Base-by-base conservation (phyloP, 2,888 invertebrate genomes). In the Spodoptera littoralis region DNA sequence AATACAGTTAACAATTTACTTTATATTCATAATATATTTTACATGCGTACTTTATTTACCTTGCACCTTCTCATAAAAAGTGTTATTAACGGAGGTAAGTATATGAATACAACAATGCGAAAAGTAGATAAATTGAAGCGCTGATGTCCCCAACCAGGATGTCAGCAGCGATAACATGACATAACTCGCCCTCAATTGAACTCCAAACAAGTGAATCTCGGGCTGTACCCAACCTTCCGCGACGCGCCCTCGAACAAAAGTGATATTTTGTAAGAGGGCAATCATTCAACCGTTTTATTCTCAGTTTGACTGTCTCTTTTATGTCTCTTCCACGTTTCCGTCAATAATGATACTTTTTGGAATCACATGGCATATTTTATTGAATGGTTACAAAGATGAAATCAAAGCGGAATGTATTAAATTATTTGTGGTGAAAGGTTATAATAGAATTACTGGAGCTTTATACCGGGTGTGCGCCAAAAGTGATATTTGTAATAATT, bases 181-280 rank as follows among this genome's bases (percentile, higher is more conserved):
- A 56, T 70, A 68, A 60, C 55, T 61, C 47, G 55, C 22, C 60
- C 71, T 54, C 77, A 64, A 80, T 76, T 75, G 75, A 76, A 77
- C 76, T 60, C 57, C 69, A 73, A 73, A 70, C 69, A 75, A 78
- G 64, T 70, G 58, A 53, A 74, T 70, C 56, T 48, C 52, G 50
- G 54, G 51, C 65, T 62, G 70, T 76, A 47, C 22, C 55, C 41
- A 60, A 71, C 51, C 65, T 70, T 48, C 58, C 75, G 52, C 54
- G 58, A 61, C 70, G 66, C 67, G 69, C 73, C 72, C 74, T 77
- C 67, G 55, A 75, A 79, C 73, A 75, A 79, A 77, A 76, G 77
- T 76, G 70, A 79, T 79, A 79, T 81, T 79, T 71, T 69, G 68
- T 70, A 72, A 76, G 73, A 70, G 59, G 71, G 66, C 70, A 76